Base-by-base conservation (phyloP, 2,113 vertebrate genomes). In the Halcyon malimbica region DNA sequence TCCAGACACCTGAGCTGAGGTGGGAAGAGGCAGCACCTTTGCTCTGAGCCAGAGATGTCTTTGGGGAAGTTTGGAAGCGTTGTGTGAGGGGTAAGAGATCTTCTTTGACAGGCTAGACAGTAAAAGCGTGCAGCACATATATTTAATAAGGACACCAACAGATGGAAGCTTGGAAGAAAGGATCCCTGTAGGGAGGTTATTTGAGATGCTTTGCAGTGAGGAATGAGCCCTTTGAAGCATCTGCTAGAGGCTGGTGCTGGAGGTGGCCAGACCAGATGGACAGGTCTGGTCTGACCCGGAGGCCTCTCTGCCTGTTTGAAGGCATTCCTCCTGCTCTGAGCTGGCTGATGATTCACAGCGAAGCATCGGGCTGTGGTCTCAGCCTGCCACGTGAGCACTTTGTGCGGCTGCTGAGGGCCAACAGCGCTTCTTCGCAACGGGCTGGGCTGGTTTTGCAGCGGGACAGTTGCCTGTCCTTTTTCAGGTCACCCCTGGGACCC, bases 201-300 rank as follows among this genome's bases (percentile, higher is more conserved):
- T 78, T 57, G 95, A 95, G 93, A 79, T 83, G 88, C 88, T 95
- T 57, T 0, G 0, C 7, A 1, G 37, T 16, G 74, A 75, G 91
- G 65, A 76, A 25, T 12, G 56, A 94, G 77, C 70, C 69, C 84
- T 91, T 91, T 94, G 96, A 96, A 95, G 80, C 33, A 10, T 42
- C 88, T 6, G 10, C 33, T 19, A 16, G 76, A 68, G 78, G 62
- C 75, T 48, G 82, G 41, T 56, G 65, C 13, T 44, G 14, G 92
- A 92, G 89, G 94, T 44, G 29, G 91, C 91, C 70, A 37, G 91
- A 96, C 93, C 73, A 86, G 94, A 62, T 71, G 92, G 91, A 92
- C 21, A 1, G 78, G 89, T 95, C 89, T 75, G 53, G 16, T n/a
- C 3, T 65, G 93, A 42, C 44, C 80, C 53, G 0, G 69, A 67